Conservation (phyloP, 2,113 vertebrate genomes). For the Pimephales promelas region DNA sequence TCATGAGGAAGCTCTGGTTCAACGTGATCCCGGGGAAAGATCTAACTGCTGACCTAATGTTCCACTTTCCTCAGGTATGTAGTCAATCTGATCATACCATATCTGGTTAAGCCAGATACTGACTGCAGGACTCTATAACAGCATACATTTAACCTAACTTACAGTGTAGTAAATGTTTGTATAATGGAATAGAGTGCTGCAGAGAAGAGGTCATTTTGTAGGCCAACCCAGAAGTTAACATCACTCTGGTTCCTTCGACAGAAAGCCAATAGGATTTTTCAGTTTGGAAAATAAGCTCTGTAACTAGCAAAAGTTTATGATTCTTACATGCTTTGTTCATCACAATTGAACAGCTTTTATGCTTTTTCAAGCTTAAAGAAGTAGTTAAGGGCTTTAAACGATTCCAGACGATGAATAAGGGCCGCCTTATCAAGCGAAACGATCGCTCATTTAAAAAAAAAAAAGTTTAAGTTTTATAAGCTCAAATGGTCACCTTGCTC, state of each 20-base stretch:
- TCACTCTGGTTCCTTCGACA: neutral
- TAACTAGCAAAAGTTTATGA: neutral
- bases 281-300: neutral
- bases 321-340: neutral
- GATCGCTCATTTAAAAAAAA: no score
- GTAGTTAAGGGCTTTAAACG: no score
- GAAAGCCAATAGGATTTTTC: neutral
- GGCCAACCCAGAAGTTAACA: neutral
- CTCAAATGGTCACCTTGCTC: no score
- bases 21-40: conserved; percentile 88
- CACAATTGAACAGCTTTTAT: neutral
- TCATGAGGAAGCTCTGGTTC: conserved; percentile 94
- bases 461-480: no score
- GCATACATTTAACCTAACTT: neutral
- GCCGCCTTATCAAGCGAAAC: no score
- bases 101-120: neutral
- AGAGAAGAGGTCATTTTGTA: neutral
- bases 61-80: conserved; percentile 92
- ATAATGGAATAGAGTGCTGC: neutral
- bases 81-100: neutral
- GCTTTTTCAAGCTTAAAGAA: no score
- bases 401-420: no score
- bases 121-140: neutral
- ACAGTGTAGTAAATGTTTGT: neutral
- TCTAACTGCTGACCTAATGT: conserved; percentile 82